A percentile compares a stretch with the other conserved stretches of the same genome.
Evolutionary conservation across 2,888 invertebrate species (phyloP).

Genomic region (Hyposoter didymator): DNA sequence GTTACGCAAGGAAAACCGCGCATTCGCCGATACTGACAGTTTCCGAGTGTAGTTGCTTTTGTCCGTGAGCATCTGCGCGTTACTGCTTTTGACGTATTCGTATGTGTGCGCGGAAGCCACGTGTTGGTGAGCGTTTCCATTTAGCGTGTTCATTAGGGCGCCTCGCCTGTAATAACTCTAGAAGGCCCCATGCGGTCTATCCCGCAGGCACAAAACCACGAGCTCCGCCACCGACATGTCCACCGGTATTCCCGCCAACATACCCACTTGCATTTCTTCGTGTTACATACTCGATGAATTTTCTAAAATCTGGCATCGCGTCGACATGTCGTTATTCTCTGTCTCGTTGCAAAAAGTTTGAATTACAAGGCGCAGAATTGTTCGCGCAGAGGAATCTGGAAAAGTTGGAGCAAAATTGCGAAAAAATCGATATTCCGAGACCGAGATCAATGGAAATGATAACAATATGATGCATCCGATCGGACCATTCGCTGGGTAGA

Average conservation of each 20-base stretch:
- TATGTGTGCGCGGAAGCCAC: background rate
- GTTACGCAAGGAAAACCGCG: slow-evolving; percentile 5
- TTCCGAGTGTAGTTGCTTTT: background rate
- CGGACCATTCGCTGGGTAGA: background rate
- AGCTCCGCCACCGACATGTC: background rate
- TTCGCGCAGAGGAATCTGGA: background rate
- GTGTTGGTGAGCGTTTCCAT: background rate
- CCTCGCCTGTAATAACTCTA: background rate
- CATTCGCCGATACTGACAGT: background rate
- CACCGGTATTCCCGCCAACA: slow-evolving; percentile 14
- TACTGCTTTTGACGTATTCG: background rate
- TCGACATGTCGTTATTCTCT: background rate
- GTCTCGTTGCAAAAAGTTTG: background rate
- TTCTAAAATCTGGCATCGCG: background rate
- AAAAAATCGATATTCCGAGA: background rate
- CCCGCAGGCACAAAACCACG: slow-evolving; percentile 5
- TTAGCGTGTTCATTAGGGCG: slow-evolving; percentile 26
- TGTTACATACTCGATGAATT: background rate
- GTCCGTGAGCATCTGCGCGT: background rate
- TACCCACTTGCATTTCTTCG: background rate
- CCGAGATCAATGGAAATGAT: background rate
- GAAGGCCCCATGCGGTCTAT: background rate
- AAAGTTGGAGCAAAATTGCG: background rate
- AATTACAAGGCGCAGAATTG: background rate
- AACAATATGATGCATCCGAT: too few species aligned